These are phyloP conservation scores for Eupithecia dodoneata DNA, from an alignment of 2,888 invertebrate species.

Conservation along the genomic window DNA sequence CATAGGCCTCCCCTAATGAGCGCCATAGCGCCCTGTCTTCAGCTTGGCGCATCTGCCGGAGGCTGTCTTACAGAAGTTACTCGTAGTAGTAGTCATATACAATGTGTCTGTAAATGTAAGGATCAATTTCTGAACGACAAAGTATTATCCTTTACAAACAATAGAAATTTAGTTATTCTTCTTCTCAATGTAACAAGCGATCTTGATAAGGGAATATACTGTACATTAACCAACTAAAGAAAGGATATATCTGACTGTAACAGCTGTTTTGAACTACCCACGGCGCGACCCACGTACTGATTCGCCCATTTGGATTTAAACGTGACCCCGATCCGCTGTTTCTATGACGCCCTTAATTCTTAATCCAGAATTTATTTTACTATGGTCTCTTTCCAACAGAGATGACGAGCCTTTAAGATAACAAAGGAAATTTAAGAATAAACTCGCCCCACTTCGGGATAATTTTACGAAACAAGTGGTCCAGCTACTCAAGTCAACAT, in stretches of 20 bases:
- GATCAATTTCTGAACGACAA: background rate
- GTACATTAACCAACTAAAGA: background rate
- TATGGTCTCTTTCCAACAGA: background rate
- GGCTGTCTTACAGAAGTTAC: no score
- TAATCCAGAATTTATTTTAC: background rate
- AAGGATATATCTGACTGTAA: background rate
- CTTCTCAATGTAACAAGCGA: background rate
- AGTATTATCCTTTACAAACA: background rate
- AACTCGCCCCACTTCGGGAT: background rate
- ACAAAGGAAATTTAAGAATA: background rate
- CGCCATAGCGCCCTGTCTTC: no score
- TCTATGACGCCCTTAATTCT: slow-evolving; percentile 23
- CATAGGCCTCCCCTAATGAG: no score
- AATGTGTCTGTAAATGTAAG: no score
- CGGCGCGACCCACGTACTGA: slow-evolving; percentile 24
- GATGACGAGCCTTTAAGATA: background rate
- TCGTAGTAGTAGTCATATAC: no score
- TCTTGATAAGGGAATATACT: background rate
- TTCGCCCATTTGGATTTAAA: slow-evolving; percentile 17
- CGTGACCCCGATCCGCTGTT: slow-evolving; percentile 28
- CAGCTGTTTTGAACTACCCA: slow-evolving; percentile 20
- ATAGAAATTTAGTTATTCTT: background rate
- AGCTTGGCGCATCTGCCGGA: no score
- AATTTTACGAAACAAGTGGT: background rate
- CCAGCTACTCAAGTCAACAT: background rate